Percentiles rank a stretch among this genome's conserved stretches.
These are phyloP conservation scores for Hassar affinis DNA, from an alignment of 2,113 vertebrate species.

Conservation along the genomic window DNA sequence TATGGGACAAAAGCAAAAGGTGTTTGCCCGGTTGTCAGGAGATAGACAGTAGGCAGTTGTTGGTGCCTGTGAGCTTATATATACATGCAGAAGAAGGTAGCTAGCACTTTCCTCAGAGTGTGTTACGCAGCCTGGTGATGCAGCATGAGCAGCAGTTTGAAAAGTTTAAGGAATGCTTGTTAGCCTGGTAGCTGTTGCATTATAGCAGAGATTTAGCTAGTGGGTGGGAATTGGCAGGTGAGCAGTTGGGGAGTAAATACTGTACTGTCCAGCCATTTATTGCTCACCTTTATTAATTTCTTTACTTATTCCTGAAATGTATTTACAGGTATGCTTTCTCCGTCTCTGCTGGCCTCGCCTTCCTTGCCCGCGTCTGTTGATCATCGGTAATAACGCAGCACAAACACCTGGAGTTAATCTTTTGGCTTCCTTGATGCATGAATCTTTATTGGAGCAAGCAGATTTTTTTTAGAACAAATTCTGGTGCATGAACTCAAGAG, in stretches of 20 bases:
- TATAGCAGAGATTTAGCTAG: neutral
- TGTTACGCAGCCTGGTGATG: neutral
- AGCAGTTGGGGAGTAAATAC: neutral
- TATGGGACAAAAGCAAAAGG: neutral
- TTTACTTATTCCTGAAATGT: neutral
- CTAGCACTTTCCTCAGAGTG: neutral
- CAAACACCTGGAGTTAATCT: neutral
- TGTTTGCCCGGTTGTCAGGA: neutral
- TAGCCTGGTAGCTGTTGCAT: neutral
- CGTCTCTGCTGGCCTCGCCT: slow-evolving; percentile 51
- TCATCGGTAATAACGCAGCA: slow-evolving; percentile 59
- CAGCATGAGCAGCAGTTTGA: neutral
- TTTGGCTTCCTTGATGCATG: neutral
- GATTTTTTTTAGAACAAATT: neutral
- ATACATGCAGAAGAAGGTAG: neutral
- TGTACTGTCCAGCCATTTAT: too few species aligned
- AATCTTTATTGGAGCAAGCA: neutral
- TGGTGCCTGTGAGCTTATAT: neutral
- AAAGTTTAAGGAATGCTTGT: neutral
- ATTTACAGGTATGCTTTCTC: slow-evolving; percentile 42
- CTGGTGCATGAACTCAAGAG: neutral
- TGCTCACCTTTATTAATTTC: neutral
- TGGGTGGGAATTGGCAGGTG: neutral
- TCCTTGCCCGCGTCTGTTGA: slow-evolving; percentile 63
- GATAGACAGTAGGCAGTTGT: neutral